These are phyloP conservation scores for Calameuta filiformis DNA, from an alignment of 2,888 invertebrate species.

Conservation along the genomic window DNA sequence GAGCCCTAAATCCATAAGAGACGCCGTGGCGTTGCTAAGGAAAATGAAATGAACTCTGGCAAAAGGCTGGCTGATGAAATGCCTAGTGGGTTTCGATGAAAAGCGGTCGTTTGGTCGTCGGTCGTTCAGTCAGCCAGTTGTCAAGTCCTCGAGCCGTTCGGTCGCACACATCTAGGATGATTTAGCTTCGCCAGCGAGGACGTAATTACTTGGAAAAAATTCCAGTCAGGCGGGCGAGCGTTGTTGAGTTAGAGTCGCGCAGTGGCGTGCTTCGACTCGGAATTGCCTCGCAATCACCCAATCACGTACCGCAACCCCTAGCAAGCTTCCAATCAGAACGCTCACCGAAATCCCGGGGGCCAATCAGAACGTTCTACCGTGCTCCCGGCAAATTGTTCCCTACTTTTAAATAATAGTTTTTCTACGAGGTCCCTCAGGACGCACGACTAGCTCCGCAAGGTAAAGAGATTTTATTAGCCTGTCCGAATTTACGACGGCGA, in stretches of 20 bases:
- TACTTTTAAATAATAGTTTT: constrained; percentile 14
- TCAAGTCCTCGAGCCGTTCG: not conserved
- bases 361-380: constrained; percentile 39
- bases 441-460: too few species aligned
- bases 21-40: not conserved
- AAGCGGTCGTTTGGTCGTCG: constrained; percentile 18
- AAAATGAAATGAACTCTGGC: not conserved
- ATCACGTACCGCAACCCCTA: constrained; percentile 39
- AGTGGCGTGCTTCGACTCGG: constrained; percentile 51
- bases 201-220: constrained; percentile 60
- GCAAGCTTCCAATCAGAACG: constrained; percentile 27
- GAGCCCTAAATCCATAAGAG: not conserved
- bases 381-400: constrained; percentile 39
- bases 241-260: constrained; percentile 53
- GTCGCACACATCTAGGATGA: constrained; percentile 43
- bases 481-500: too few species aligned
- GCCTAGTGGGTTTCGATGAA: constrained; percentile 38
- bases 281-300: constrained; percentile 47
- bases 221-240: constrained; percentile 51
- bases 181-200: constrained; percentile 46
- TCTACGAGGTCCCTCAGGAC: not conserved
- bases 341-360: constrained; percentile 38
- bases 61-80: constrained; percentile 5
- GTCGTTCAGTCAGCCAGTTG: too few species aligned
- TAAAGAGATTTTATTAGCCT: too few species aligned